Evolutionary conservation across 2,888 invertebrate species (phyloP), one percentile per base, ranked within the genome.

Genomic region (Petrolisthes manimaculis): DNA sequence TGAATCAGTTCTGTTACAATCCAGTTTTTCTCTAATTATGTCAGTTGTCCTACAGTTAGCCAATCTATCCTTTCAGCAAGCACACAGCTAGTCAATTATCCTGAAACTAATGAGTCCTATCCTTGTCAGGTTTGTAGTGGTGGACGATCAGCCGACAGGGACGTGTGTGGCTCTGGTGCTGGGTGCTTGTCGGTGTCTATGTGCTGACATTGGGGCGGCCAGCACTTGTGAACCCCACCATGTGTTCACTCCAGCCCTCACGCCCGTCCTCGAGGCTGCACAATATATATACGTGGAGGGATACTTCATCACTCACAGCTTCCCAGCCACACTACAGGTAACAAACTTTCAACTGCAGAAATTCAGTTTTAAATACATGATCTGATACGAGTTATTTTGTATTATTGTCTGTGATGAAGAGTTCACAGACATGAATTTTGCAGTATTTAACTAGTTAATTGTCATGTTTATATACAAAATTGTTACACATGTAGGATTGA

Each of bases 151-250:
- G 69, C 92, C 93, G 51, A 95, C 95, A 0, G 95, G 95, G 0
- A 93, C 93, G 71, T 94, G 94, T 82, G 92, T 95, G 83, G 94
- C 94, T 84, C 92, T 95, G 79, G 93, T 94, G 54, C 93, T 93
- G 79, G 93, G 93, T 3, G 92, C 93, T 5, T 93, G 93, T 79
- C 93, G 94, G 53, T 94, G 94, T 0, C 92, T 95, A 12, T 93
- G 94, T 75, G 95, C 95, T 1, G 93, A 94, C 91, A 93, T 95
- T 86, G 95, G 95, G 1, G 95, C 95, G 6, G 94, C 95, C 93
- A 86, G 92, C 93, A 87, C 93, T 93, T 91, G 92, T 92, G 18
- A 90, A 93, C 55, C 92, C 92, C 21, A 92, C 93, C 91, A 92
- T 94, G 14, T 92, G 92, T 91, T 91, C 90, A 90, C 75, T 89